Evolutionary conservation across 2,113 vertebrate genomes (phyloP).

Genomic region (Dryoscopus gambensis): DNA sequence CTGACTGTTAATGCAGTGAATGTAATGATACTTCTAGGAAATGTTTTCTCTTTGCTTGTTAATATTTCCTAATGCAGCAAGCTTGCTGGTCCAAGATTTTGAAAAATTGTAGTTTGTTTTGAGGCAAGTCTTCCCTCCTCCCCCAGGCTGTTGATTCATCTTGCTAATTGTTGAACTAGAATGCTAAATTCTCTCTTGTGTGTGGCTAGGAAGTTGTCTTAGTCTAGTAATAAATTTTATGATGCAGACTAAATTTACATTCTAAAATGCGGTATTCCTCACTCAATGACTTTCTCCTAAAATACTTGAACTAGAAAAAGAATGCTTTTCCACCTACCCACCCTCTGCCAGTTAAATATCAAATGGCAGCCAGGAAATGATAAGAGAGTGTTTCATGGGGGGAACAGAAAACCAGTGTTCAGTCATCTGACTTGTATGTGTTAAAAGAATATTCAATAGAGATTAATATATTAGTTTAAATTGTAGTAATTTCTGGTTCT

Average conservation of each 20-base stretch:
- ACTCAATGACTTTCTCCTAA: slow-evolving; percentile 2
- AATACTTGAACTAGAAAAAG: slow-evolving; percentile 53
- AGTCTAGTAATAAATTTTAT: slow-evolving; percentile 8
- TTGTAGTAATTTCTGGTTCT: background rate
- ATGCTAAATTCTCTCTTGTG: background rate
- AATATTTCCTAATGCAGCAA: background rate
- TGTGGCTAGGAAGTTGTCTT: background rate
- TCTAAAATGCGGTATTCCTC: background rate
- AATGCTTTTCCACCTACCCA: background rate
- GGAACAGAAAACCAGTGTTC: background rate
- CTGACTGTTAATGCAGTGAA: background rate
- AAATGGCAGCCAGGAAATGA: slow-evolving; percentile 28
- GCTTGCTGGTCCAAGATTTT: background rate
- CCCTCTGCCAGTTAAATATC: slow-evolving; percentile 46
- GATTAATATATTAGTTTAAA: background rate
- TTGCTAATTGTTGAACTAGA: background rate
- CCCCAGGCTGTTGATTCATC: background rate
- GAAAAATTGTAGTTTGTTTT: background rate
- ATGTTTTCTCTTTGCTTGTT: background rate
- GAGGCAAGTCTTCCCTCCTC: background rate
- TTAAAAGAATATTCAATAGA: background rate
- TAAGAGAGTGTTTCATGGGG: background rate
- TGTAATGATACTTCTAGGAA: background rate
- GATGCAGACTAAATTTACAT: background rate
- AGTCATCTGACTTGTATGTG: background rate